phyloP scores from a whole-genome alignment of 2,113 vertebrate species.

The Chauna torquata region DNA sequence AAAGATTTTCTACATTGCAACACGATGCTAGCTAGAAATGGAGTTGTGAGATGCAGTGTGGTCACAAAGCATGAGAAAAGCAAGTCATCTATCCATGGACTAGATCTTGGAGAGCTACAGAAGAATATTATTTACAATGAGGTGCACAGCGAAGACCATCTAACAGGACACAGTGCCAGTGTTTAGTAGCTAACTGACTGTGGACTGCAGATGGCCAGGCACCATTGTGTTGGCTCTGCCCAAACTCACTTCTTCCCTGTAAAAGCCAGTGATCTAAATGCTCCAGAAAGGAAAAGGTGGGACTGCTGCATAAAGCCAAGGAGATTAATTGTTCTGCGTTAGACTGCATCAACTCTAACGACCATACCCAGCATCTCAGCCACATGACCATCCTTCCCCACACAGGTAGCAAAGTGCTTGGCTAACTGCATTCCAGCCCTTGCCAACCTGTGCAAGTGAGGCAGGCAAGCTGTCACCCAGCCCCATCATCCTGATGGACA shows the following conservation, averaged over 20 bases:
- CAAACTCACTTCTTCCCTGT: not conserved
- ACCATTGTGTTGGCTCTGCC: not conserved
- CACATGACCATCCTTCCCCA: not conserved
- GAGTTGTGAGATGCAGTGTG: too few relatives aligned
- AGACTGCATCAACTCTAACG: not conserved
- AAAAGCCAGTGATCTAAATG: not conserved
- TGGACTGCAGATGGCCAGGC: not conserved
- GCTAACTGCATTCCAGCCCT: not conserved
- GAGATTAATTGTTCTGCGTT: not conserved
- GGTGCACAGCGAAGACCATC: not conserved
- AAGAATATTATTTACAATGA: not conserved
- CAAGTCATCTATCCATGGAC: not conserved
- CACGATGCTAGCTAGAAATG: not conserved
- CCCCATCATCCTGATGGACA: slow-evolving; percentile 49
- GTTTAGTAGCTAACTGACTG: not conserved
- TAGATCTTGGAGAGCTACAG: not conserved
- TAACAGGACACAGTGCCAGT: too few relatives aligned
- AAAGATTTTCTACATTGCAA: not conserved
- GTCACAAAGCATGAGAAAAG: not conserved
- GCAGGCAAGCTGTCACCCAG: slow-evolving; percentile 29
- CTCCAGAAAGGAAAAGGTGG: not conserved
- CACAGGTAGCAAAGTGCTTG: rapidly evolving
- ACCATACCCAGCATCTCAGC: not conserved
- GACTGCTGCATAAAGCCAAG: not conserved
- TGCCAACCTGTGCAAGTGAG: not conserved